Percentiles rank a stretch among this genome's conserved stretches.
These are phyloP conservation scores for Lynx canadensis DNA, from an alignment of 2,113 vertebrate species.

Conservation along the genomic window DNA sequence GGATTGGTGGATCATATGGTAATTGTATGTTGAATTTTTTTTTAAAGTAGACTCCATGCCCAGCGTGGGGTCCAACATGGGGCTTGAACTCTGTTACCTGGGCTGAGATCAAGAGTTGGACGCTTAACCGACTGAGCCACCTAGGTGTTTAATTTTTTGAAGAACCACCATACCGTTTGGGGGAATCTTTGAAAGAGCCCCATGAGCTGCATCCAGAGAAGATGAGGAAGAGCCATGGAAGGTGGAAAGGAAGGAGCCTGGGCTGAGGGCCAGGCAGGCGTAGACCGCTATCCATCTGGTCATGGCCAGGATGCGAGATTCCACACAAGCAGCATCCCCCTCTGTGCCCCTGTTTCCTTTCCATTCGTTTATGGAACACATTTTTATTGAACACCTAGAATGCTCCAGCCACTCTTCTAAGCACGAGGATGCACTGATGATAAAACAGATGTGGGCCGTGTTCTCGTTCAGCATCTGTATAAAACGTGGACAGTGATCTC, in stretches of 20 bases:
- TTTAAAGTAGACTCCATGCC: no score
- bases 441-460: fast-evolving
- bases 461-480: not conserved
- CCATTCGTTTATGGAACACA: no score
- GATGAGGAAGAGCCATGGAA: fast-evolving
- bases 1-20: not conserved
- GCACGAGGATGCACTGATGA: not conserved
- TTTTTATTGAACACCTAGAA: not conserved
- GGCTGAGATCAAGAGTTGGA: no score
- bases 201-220: not conserved
- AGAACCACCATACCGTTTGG: fast-evolving
- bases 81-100: no score
- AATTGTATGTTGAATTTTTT: not conserved
- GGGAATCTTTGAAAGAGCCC: not conserved
- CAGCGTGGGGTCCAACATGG: no score
- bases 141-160: not conserved
- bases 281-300: not conserved
- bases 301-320: fast-evolving
- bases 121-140: no score
- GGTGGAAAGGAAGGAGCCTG: not conserved
- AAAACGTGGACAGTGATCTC: not conserved
- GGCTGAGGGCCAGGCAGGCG: not conserved
- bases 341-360: not conserved
- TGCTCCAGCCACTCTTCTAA: not conserved
- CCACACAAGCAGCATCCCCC: fast-evolving